phyloP scores from a whole-genome alignment of 2,888 invertebrate species.

The Mythimna albipuncta region DNA sequence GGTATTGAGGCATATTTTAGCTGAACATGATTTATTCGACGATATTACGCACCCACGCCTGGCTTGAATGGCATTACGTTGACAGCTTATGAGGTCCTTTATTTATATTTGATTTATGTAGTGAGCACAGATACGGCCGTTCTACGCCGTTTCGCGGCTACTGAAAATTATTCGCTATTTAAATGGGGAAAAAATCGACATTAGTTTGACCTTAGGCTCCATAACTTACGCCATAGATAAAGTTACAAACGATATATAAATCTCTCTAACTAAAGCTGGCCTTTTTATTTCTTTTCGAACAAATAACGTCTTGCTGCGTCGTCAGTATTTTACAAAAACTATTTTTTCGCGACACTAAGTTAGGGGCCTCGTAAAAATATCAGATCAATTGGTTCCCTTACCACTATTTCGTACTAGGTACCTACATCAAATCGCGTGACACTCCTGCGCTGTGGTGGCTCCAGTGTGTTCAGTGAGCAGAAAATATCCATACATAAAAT shows the following conservation, averaged over 20 bases:
- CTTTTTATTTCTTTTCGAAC: slow-evolving; percentile 55
- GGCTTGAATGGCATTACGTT: slow-evolving; percentile 88
- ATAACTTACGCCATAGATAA: slow-evolving; percentile 56
- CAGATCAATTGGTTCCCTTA: slow-evolving; percentile 15
- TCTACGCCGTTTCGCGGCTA: slow-evolving; percentile 68
- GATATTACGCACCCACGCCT: slow-evolving; percentile 87
- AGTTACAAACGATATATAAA: slow-evolving; percentile 53
- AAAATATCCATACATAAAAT: slow-evolving; percentile 77
- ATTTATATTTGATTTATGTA: slow-evolving; percentile 89
- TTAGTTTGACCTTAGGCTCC: slow-evolving; percentile 57
- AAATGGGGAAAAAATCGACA: slow-evolving; percentile 62
- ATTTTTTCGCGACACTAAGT: slow-evolving; percentile 15
- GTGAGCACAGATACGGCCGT: slow-evolving; percentile 83
- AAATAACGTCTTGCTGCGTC: slow-evolving; percentile 40
- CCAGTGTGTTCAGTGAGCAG: slow-evolving; percentile 57
- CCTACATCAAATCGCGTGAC: not conserved
- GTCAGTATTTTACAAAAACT: slow-evolving; percentile 32
- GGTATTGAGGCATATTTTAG: slow-evolving; percentile 88
- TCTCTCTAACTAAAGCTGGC: slow-evolving; percentile 50
- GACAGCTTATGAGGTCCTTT: slow-evolving; percentile 90
- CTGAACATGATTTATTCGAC: slow-evolving; percentile 86
- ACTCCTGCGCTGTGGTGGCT: slow-evolving; percentile 8
- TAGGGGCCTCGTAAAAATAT: slow-evolving; percentile 2
- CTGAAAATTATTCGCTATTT: slow-evolving; percentile 72
- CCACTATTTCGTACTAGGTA: not conserved